These are phyloP conservation scores for Cynocephalus volans DNA, from an alignment of 2,113 vertebrate species.

Conservation along the genomic window DNA sequence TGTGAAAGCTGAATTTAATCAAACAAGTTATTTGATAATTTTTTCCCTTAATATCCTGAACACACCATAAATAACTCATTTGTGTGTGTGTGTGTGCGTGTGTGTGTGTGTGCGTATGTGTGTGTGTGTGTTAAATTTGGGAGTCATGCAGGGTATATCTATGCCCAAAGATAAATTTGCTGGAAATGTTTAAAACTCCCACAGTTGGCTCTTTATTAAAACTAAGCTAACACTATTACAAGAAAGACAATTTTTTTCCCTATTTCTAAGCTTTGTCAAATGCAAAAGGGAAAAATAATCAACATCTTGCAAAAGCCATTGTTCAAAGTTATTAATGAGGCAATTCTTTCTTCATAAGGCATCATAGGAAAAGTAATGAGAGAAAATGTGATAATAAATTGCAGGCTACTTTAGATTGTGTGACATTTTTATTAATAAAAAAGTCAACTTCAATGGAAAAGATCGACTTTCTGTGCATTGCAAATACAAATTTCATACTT, in stretches of 20 bases:
- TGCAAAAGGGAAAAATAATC: conserved; percentile 76
- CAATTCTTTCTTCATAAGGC: conserved; percentile 73
- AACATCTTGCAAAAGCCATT: conserved; percentile 70
- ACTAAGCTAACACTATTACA: background rate
- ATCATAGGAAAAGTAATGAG: conserved; percentile 78
- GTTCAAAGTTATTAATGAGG: conserved; percentile 82
- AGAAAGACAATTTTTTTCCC: background rate
- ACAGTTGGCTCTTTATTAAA: conserved; percentile 69
- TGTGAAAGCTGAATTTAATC: background rate
- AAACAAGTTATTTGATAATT: background rate
- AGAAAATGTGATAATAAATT: conserved; percentile 83
- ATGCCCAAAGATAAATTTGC: background rate
- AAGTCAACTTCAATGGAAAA: conserved; percentile 51
- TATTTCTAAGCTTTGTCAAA: conserved; percentile 69
- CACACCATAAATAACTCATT: background rate
- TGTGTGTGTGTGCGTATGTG: background rate
- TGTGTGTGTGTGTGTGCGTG: background rate
- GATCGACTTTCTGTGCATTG: conserved; percentile 61
- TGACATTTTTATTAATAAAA: conserved; percentile 82
- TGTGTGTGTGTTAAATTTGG: background rate
- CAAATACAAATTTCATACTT: conserved; percentile 65
- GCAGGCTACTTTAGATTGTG: conserved; percentile 64
- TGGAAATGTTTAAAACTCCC: conserved; percentile 39
- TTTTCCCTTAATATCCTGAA: conserved; percentile 6
- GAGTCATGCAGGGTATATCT: background rate